Evolutionary conservation across 2,888 invertebrate species (phyloP).

Genomic region (Mechanitis mazaeus): DNA sequence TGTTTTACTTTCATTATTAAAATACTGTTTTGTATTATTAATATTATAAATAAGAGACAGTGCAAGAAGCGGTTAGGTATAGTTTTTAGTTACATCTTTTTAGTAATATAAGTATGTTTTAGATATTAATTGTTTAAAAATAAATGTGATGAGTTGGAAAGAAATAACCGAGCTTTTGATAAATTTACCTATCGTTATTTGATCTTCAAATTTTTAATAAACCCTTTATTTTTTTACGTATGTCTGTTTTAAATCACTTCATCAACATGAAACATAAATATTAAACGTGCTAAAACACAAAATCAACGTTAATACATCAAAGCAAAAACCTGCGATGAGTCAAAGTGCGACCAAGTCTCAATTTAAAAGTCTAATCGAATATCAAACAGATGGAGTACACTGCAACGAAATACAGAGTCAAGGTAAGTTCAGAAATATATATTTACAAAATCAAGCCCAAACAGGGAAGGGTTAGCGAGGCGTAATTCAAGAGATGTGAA

Average conservation of each 20-base stretch:
- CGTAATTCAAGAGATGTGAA: slow-evolving; percentile 62
- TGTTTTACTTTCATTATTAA: too few species aligned
- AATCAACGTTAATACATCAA: slow-evolving; percentile 21
- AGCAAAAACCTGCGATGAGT: slow-evolving; percentile 30
- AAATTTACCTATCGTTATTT: too few species aligned
- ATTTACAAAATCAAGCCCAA: slow-evolving; percentile 69
- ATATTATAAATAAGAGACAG: too few species aligned
- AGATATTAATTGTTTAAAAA: too few species aligned
- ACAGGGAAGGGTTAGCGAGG: slow-evolving; percentile 69
- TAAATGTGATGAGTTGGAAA: too few species aligned
- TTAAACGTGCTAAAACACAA: slow-evolving; percentile 12
- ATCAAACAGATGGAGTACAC: slow-evolving; percentile 40
- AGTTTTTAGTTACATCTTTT: too few species aligned
- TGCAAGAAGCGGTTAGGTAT: too few species aligned
- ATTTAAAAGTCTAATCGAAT: slow-evolving; percentile 47
- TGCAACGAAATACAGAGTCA: slow-evolving; percentile 39
- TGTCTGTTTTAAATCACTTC: background rate
- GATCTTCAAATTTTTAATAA: too few species aligned
- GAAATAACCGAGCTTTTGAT: too few species aligned
- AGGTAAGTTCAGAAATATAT: slow-evolving; percentile 57
- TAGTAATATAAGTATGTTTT: too few species aligned
- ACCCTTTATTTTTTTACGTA: background rate
- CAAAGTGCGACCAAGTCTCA: slow-evolving; percentile 42
- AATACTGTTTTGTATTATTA: too few species aligned
- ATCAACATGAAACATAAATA: slow-evolving; percentile 3